Conservation (phyloP, 2,888 invertebrate species). For the Blastobasis lacticolella region DNA sequence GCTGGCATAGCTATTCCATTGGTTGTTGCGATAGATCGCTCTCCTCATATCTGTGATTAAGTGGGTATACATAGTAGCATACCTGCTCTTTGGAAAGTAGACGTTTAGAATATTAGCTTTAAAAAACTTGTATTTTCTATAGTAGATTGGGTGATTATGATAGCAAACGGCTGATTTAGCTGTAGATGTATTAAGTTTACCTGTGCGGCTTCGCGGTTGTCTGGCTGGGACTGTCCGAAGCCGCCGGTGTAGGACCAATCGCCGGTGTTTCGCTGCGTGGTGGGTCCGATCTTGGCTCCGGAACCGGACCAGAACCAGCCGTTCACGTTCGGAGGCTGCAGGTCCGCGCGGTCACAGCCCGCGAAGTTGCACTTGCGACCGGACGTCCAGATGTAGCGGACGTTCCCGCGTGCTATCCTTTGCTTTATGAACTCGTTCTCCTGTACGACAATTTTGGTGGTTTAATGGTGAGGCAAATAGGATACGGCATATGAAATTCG, state of each 20-base stretch:
- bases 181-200: conserved; percentile 48
- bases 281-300: conserved; percentile 92
- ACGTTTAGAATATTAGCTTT: too few species aligned
- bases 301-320: conserved; percentile 97
- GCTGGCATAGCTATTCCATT: too few species aligned
- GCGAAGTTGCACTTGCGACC: conserved; percentile 95
- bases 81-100: too few species aligned
- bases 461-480: too few species aligned
- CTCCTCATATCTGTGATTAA: too few species aligned
- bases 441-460: conserved; percentile 22
- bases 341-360: conserved; percentile 87
- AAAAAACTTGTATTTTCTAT: too few species aligned
- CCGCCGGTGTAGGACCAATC: conserved; percentile 94
- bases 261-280: conserved; percentile 89
- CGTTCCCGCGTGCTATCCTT: conserved; percentile 84
- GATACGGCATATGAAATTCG: too few species aligned
- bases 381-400: conserved; percentile 92
- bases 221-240: conserved; percentile 90
- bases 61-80: too few species aligned
- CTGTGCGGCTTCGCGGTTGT: conserved; percentile 92
- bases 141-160: too few species aligned
- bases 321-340: conserved; percentile 89
- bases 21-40: too few species aligned
- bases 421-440: conserved; percentile 94
- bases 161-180: too few species aligned